These are phyloP conservation scores for Harpegnathos saltator DNA, from an alignment of 1,140 invertebrate genomes.

Conservation along the genomic window DNA sequence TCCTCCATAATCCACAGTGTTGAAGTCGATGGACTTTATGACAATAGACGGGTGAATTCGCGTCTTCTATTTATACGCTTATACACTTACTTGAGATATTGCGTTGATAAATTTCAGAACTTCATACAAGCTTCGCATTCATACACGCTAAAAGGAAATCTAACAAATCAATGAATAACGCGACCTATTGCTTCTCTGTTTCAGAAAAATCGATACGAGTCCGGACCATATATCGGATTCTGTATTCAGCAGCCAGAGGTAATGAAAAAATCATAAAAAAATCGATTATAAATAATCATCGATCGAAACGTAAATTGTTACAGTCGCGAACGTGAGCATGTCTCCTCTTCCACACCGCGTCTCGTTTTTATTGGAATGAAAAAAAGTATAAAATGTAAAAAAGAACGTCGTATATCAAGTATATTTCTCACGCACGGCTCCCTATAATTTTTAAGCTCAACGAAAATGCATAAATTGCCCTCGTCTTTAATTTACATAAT, in stretches of 20 bases:
- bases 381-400: constrained; percentile 7
- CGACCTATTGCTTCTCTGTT: constrained; percentile 30
- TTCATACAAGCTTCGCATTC: background rate
- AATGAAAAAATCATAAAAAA: constrained; percentile 25
- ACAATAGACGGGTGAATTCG: background rate
- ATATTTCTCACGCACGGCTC: background rate
- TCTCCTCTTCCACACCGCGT: background rate
- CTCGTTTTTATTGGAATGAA: background rate
- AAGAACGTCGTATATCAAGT: background rate
- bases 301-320: background rate
- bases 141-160: background rate
- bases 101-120: background rate
- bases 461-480: background rate
- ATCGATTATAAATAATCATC: constrained; percentile 12
- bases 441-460: background rate
- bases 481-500: background rate
- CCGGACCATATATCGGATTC: constrained; percentile 36
- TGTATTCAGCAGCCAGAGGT: constrained; percentile 61
- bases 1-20: background rate
- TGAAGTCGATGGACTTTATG: background rate
- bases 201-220: constrained; percentile 55
- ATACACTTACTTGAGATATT: background rate
- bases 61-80: constrained; percentile 1
- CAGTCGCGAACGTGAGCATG: background rate
- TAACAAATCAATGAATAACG: background rate